Evolutionary conservation across 2,888 invertebrate species (phyloP), one percentile per base, ranked within the genome.

Genomic region (Trissoscelio sp.): DNA sequence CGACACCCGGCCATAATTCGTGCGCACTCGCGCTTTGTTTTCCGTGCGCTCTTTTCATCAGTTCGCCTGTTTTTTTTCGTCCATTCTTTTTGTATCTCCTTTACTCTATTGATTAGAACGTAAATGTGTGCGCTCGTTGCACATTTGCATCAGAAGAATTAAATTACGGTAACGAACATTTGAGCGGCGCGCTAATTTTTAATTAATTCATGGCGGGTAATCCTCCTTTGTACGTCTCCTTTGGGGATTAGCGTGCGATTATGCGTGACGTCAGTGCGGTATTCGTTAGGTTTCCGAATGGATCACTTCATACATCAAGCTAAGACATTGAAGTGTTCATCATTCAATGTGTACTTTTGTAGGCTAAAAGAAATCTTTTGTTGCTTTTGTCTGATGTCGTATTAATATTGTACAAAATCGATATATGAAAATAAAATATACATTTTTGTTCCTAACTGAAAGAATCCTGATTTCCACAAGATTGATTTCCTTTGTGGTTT

Each of bases 1-100:
- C 79, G 78, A 79, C 80, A 85, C 85, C 83, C 81, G 78, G 82
- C 78, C 18, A 51, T 73, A 67, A 78, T 78, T 78, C 72, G 70
- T 55, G n/a, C n/a, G 48, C 70, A 31, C 60, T 66, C 77, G 78
- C 75, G 73, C 72, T 64, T 69, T 74, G 64, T 70, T 82, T 82
- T 75, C 53, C 18, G 39, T 28, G 39, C 72, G 58, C 34, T 72
- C 81, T 31, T 75, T 57, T 60, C 55, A 64, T 62, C 58, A 22
- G 31, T 42, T 67, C 31, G 37, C 42, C n/a, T n/a, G n/a, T n/a
- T 46, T 55, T 60, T 44, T 53, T 66, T 48, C 28, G 5, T 4
- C 12, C 14, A 7, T 51, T 14, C 22, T 46, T 58, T 70, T 55
- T 70, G n/a, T 46, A 55, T 72, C 72, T 60, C 42, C 28, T 48